A percentile compares a stretch with the other conserved stretches of the same genome.
These are phyloP conservation scores for Pseudonaja textilis DNA, from an alignment of 2,113 vertebrate genomes.

Conservation along the genomic window DNA sequence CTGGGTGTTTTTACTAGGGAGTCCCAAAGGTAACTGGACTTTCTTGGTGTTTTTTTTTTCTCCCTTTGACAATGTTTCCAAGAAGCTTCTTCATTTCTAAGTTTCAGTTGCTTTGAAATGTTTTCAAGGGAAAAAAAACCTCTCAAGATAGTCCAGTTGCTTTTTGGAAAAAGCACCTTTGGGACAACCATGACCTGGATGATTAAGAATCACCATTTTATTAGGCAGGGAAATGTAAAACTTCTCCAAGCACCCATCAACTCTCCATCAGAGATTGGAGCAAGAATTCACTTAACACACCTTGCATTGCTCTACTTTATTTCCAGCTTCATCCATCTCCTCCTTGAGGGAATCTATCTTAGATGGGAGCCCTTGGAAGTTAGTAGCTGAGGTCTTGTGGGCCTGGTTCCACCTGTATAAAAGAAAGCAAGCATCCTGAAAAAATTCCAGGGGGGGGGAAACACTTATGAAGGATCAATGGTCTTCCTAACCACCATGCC, in stretches of 20 bases:
- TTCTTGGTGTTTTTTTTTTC: background rate
- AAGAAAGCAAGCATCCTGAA: background rate
- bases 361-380: slow-evolving; percentile 94
- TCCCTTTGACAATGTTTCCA: background rate
- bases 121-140: background rate
- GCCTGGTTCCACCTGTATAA: slow-evolving; percentile 90
- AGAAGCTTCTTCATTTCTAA: background rate
- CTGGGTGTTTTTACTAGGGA: background rate
- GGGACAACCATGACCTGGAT: background rate
- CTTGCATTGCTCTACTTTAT: slow-evolving; percentile 98
- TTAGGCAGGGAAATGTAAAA: background rate
- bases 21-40: background rate
- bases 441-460: background rate
- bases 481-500: background rate
- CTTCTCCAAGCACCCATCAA: background rate
- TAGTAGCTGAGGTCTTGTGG: slow-evolving; percentile 95
- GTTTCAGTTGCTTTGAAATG: background rate
- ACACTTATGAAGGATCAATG: background rate
- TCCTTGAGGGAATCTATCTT: slow-evolving; percentile 96
- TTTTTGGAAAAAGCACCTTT: background rate
- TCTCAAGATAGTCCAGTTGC: background rate
- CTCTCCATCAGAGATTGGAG: background rate
- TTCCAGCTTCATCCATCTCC: slow-evolving; percentile 96
- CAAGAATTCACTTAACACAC: slow-evolving; percentile 60
- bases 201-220: background rate